A percentile compares a stretch with the other conserved stretches of the same genome.
Evolutionary conservation across 2,113 vertebrate species (phyloP).

Genomic region (Bungarus multicinctus): DNA sequence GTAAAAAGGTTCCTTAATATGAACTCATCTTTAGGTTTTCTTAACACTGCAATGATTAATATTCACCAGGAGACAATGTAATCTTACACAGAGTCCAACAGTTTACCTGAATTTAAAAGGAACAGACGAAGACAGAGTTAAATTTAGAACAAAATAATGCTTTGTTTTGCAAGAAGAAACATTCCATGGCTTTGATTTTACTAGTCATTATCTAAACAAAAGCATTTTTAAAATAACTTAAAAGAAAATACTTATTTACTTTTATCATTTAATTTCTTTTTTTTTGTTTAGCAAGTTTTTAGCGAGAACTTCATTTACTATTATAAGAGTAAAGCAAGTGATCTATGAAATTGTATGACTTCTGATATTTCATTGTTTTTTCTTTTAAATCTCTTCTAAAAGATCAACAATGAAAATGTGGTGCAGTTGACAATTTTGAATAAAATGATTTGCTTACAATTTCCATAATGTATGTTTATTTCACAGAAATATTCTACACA

Average conservation of each 20-base stretch:
- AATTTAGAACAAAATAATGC: conserved; percentile 1
- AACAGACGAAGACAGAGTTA: neutral
- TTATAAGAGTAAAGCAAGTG: neutral
- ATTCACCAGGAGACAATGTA: neutral
- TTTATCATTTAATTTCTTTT: neutral
- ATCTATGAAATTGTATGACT: neutral
- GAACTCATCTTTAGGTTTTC: neutral
- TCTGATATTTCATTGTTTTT: neutral
- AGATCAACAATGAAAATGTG: neutral
- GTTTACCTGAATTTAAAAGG: conserved; percentile 15
- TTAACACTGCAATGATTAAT: neutral
- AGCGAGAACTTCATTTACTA: neutral
- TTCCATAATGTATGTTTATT: neutral
- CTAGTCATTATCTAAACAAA: neutral
- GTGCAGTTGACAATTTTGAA: neutral
- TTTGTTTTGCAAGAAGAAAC: neutral
- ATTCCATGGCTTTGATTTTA: neutral
- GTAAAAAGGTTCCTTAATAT: neutral
- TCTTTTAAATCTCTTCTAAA: neutral
- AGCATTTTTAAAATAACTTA: conserved; percentile 16
- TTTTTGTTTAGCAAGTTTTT: neutral
- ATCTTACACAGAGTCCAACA: conserved; percentile 6
- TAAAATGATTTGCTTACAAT: neutral
- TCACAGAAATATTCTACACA: neutral
- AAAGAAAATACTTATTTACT: neutral